phyloP scores from a whole-genome alignment of 2,888 invertebrate genomes.

The Smittia sp. region DNA sequence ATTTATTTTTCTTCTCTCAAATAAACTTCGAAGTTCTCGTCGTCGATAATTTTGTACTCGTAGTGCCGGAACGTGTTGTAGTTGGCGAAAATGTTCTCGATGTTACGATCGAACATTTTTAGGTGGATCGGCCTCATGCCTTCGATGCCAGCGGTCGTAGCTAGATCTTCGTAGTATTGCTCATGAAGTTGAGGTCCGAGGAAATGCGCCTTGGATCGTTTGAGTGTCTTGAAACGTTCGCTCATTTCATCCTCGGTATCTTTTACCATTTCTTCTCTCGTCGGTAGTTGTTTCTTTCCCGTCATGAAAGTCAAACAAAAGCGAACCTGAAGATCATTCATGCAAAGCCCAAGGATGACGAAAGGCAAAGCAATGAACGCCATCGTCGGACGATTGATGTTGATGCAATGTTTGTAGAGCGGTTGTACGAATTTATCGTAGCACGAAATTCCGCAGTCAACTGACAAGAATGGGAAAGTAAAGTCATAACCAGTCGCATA shows the following conservation, averaged over 20 bases:
- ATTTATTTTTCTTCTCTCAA: neutral
- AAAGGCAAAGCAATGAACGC: constrained; percentile 67
- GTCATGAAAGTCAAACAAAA: constrained; percentile 14
- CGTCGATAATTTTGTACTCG: neutral
- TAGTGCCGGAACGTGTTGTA: neutral
- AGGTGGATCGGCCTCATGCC: neutral
- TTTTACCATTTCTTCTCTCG: neutral
- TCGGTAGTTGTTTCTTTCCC: neutral
- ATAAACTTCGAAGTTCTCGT: neutral
- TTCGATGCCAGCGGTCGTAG: neutral
- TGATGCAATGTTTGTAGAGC: constrained; percentile 77
- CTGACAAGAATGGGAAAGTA: constrained; percentile 66
- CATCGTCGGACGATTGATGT: constrained; percentile 71
- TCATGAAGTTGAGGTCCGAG: neutral
- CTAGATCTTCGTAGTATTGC: neutral
- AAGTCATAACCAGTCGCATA: constrained; percentile 74
- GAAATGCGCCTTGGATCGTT: neutral
- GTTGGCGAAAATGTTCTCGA: neutral
- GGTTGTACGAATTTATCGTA: constrained; percentile 73
- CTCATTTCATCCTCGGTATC: constrained; percentile 6
- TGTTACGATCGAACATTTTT: neutral
- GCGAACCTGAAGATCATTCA: neutral
- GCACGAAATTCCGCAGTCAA: constrained; percentile 63
- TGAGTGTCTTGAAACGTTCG: neutral
- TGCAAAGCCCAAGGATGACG: neutral